Percentiles rank a stretch among this genome's conserved stretches.
Conservation (phyloP, 1,140 invertebrate genomes). For the Drosophila ercepeae region DNA sequence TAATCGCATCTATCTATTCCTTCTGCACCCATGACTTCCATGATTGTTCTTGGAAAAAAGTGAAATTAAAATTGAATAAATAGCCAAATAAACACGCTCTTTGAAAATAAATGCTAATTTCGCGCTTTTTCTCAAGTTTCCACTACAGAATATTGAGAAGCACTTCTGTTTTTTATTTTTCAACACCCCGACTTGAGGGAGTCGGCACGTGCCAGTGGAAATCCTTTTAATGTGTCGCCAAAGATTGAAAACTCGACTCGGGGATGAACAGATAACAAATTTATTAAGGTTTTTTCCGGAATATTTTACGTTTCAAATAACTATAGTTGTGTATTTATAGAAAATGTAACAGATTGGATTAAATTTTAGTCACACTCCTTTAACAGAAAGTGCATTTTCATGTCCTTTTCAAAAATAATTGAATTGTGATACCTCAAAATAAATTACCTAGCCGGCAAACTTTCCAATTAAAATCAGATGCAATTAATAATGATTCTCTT, state of each 20-base stretch:
- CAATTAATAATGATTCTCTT: conserved; percentile 63
- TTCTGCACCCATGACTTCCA: conserved; percentile 63
- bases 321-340: not conserved
- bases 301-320: not conserved
- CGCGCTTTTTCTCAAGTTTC: conserved; percentile 57
- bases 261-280: not conserved
- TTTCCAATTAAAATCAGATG: conserved; percentile 73
- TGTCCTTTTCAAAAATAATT: not conserved
- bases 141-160: conserved; percentile 37
- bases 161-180: conserved; percentile 16
- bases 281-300: conserved; percentile 16
- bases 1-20: conserved; percentile 77
- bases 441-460: conserved; percentile 45
- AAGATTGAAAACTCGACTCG: conserved; percentile 52
- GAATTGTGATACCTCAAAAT: not conserved
- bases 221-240: conserved; percentile 77
- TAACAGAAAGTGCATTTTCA: not conserved
- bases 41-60: conserved; percentile 50
- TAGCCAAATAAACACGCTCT: conserved; percentile 76
- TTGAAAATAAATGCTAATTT: conserved; percentile 75
- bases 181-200: conserved; percentile 19
- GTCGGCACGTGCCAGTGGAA: conserved; percentile 61
- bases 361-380: not conserved
- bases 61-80: conserved; percentile 75
- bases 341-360: not conserved